Evolutionary conservation across 1,140 invertebrate species (phyloP), one percentile per base, ranked within the genome.

Genomic region (Magallana ariakensis): DNA sequence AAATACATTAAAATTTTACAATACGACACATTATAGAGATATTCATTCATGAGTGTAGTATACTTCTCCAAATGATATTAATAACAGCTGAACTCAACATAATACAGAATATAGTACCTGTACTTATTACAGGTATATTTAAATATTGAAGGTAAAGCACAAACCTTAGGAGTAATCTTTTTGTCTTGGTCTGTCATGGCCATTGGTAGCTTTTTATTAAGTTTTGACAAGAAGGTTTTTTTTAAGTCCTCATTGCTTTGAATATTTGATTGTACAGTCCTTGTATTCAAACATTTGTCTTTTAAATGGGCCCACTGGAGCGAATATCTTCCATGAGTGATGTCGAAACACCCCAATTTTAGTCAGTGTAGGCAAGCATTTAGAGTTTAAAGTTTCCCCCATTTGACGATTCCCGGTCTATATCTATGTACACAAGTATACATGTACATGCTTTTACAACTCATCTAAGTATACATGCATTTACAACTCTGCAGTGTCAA

Each of bases 121-220:
- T n/a, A 2, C 33, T 46, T 46, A 46, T 46, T 46, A 46, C 33
- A 4, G 5, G 33, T 46, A 5, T 46, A 46, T 46, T 46, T 46
- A 5, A 46, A 46, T 46, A 46, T 46, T 46, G 33, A 46, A 46
- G 33, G 33, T 46, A 46, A 46, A 5, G 3, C 33, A 33, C 66
- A 10, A 10, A 75, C 66, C 66, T 75, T 75, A 9, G 66, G 66
- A 4, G 22, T 13, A 4, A 75, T 26, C 33, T 75, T 75, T 33
- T 22, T 75, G 19, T 75, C 66, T 26, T 75, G 66, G 8, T 75
- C 66, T 10, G 66, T 75, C 66, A 75, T 75, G 66, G n/a, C n/a
- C n/a, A n/a, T n/a, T n/a, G n/a, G 13, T 13, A 75, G 13, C 33
- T 75, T 75, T 22, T 26, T 46, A 46, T 46, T 46, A 46, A 46